A percentile compares a stretch with the other conserved stretches of the same genome.
Conservation (phyloP, 2,797 vertebrate species). For the Spinibarbus caldwelli region DNA sequence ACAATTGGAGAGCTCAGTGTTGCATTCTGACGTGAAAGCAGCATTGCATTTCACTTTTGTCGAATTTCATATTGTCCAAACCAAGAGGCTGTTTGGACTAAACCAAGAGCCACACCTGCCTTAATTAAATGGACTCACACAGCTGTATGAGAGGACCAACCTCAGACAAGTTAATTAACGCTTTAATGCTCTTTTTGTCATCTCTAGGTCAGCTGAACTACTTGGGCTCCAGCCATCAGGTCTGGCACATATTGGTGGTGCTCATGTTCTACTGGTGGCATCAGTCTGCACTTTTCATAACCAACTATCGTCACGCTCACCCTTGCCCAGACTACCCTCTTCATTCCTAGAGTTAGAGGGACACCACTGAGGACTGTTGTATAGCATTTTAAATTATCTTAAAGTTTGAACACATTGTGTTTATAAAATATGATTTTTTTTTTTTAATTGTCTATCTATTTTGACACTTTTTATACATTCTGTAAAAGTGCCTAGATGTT, state of each 20-base stretch:
- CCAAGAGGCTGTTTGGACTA: neutral
- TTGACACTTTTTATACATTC: slow-evolving; percentile 37
- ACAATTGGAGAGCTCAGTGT: neutral
- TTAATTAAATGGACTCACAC: neutral
- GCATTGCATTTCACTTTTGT: neutral
- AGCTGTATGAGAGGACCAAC: neutral
- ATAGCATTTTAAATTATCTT: slow-evolving; percentile 11
- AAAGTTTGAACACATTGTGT: slow-evolving; percentile 8
- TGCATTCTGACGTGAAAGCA: neutral
- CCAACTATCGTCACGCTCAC: slow-evolving; percentile 90
- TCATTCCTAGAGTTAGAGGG: slow-evolving; percentile 59
- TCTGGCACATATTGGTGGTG: slow-evolving; percentile 96
- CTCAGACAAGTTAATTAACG: slow-evolving; percentile 5
- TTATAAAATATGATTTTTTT: neutral
- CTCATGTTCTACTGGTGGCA: slow-evolving; percentile 99
- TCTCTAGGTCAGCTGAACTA: slow-evolving; percentile 94
- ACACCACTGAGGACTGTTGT: neutral
- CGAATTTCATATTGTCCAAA: neutral
- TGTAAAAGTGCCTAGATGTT: slow-evolving; percentile 47
- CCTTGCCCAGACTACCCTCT: slow-evolving; percentile 79
- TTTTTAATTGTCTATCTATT: neutral
- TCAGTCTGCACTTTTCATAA: slow-evolving; percentile 90
- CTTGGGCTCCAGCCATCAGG: slow-evolving; percentile 96
- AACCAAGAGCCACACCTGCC: neutral
- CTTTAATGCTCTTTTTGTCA: neutral